phyloP scores from a whole-genome alignment of 2,888 invertebrate species.

The Rhimphoctona megacephalus region DNA sequence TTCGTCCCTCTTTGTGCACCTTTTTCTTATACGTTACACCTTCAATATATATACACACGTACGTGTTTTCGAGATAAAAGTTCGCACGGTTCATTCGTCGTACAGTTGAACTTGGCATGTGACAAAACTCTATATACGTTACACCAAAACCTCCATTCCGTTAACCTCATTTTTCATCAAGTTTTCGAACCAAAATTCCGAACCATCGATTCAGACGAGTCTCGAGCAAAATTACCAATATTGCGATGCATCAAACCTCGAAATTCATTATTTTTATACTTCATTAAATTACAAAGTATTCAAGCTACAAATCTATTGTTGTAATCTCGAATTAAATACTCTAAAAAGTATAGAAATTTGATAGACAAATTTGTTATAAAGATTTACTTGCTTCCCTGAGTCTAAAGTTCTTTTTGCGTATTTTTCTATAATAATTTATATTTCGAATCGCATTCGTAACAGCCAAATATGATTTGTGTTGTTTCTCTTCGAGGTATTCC shows the following conservation, averaged over 20 bases:
- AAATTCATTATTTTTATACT: background rate
- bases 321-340: background rate
- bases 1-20: slow-evolving; percentile 71
- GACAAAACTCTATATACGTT: slow-evolving; percentile 4
- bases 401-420: background rate
- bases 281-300: no score
- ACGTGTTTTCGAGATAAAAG: slow-evolving; percentile 24
- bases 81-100: slow-evolving; percentile 44
- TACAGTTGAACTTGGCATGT: slow-evolving; percentile 25
- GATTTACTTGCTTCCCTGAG: no score
- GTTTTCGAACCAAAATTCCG: background rate
- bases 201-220: background rate
- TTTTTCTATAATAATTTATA: background rate
- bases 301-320: background rate
- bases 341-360: background rate
- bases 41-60: slow-evolving; percentile 2
- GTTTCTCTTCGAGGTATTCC: background rate
- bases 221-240: background rate
- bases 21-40: slow-evolving; percentile 23
- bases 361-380: no score
- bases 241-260: background rate
- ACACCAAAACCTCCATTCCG: slow-evolving; percentile 30
- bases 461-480: background rate
- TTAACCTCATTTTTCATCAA: slow-evolving; percentile 25
- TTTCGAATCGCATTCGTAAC: background rate